Evolutionary conservation across 2,113 vertebrate genomes (phyloP), one percentile per base, ranked within the genome.

Genomic region (Gambusia affinis): DNA sequence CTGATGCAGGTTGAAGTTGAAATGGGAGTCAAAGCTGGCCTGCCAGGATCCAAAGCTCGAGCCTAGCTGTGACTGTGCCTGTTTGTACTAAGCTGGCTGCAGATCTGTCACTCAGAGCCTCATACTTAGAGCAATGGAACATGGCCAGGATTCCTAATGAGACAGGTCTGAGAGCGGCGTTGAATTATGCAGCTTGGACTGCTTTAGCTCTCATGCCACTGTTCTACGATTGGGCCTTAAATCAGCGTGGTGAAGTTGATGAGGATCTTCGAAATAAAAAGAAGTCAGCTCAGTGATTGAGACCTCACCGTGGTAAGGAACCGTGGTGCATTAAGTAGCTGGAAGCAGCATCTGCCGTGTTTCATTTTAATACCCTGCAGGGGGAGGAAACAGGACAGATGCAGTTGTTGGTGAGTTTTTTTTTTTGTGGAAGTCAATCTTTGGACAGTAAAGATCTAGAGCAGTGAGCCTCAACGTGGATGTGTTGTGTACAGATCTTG

Each of bases 111-210:
- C 69, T 89, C 81, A 87, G 70, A 81, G 73, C 76, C 77, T 87
- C 78, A 47, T 70, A 77, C 70, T 83, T 67, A 42, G 76, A 79
- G 74, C 44, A 44, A 29, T 87, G 85, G 91, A 88, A 78, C 73
- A 74, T 29, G 29, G 87, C 90, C 92, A 92, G 84, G 84, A 69
- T 73, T 78, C 76, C 88, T 92, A 94, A 94, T 87, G 90, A 92
- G 90, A 92, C 89, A 76, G 84, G 87, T 90, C 87, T 84, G 78
- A 85, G 88, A 87, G 83, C 84, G 68, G 64, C 37, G 79, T 72
- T 94, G 88, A 93, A 94, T 94, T 92, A 93, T 92, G 90, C 84
- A 88, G 83, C 85, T 84, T 67, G 79, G 86, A 85, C 88, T 76
- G 77, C 79, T 73, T 65, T 54, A 82, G 85, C 85, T 87, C n/a